These are phyloP conservation scores for Fukomys damarensis DNA, from an alignment of 2,113 vertebrate genomes.

Conservation along the genomic window DNA sequence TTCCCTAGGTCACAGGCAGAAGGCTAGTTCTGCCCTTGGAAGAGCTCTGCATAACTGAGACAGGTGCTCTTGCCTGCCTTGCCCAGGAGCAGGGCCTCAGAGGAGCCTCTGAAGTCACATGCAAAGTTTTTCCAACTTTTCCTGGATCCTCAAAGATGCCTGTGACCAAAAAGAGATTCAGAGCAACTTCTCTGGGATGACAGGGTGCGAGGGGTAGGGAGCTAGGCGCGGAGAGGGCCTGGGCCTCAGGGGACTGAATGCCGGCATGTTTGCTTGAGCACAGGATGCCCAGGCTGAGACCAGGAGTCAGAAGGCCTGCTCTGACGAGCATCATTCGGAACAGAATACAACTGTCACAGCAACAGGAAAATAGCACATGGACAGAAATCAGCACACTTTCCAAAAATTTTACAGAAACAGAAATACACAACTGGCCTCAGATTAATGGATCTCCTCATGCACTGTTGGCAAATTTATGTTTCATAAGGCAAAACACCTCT, in stretches of 20 bases:
- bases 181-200: not conserved
- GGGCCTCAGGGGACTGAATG: not conserved
- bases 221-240: too few species aligned
- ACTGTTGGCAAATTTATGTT: conserved; percentile 38
- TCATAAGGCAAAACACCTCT: conserved; percentile 37
- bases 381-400: not conserved
- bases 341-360: not conserved
- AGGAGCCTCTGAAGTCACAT: not conserved
- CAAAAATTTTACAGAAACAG: conserved; percentile 21
- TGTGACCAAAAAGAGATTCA: not conserved
- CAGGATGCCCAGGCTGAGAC: not conserved
- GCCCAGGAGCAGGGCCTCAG: not conserved
- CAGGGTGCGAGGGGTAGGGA: too few species aligned
- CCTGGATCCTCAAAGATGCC: not conserved
- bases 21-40: not conserved
- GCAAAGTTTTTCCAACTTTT: not conserved
- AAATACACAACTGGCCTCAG: not conserved
- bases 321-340: not conserved
- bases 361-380: not conserved
- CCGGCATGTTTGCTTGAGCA: not conserved
- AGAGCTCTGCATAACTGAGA: not conserved
- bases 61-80: accelerated
- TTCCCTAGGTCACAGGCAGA: not conserved
- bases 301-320: not conserved
- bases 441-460: not conserved